These are phyloP conservation scores for Aldabrachelys gigantea DNA, from an alignment of 2,113 vertebrate genomes.

Conservation along the genomic window DNA sequence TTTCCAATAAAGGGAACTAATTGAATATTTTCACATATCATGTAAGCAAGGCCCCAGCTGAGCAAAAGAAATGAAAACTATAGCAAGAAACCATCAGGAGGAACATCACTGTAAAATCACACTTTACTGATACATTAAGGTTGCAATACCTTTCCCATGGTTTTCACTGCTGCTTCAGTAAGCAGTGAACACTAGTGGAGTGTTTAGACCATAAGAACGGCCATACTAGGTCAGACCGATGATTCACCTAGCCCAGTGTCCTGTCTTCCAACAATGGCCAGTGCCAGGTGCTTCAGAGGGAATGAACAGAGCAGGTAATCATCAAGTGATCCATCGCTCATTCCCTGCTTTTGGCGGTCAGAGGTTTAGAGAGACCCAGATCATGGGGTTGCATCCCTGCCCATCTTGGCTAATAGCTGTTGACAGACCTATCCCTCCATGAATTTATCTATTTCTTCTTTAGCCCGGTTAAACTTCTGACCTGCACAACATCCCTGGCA, in stretches of 20 bases:
- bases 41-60: slow-evolving; percentile 73
- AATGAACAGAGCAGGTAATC: not conserved
- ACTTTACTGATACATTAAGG: not conserved
- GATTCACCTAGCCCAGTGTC: not conserved
- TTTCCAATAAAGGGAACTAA: slow-evolving; percentile 80
- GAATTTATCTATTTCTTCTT: too few species aligned
- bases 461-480: not conserved
- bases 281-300: not conserved
- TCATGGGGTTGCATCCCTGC: too few species aligned
- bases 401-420: too few species aligned
- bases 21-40: slow-evolving; percentile 80
- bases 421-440: too few species aligned
- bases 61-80: slow-evolving; percentile 68
- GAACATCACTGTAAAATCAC: slow-evolving; percentile 29
- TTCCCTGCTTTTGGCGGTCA: too few species aligned
- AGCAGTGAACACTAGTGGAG: not conserved
- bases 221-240: not conserved
- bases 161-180: not conserved
- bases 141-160: not conserved
- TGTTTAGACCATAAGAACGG: not conserved
- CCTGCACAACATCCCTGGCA: not conserved
- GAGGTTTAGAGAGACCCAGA: too few species aligned
- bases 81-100: slow-evolving; percentile 63
- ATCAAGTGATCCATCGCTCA: not conserved
- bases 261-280: not conserved